Percentiles rank a stretch among this genome's conserved stretches.
Conservation (phyloP, 2,888 invertebrate genomes). For the Ophion slaviceki region DNA sequence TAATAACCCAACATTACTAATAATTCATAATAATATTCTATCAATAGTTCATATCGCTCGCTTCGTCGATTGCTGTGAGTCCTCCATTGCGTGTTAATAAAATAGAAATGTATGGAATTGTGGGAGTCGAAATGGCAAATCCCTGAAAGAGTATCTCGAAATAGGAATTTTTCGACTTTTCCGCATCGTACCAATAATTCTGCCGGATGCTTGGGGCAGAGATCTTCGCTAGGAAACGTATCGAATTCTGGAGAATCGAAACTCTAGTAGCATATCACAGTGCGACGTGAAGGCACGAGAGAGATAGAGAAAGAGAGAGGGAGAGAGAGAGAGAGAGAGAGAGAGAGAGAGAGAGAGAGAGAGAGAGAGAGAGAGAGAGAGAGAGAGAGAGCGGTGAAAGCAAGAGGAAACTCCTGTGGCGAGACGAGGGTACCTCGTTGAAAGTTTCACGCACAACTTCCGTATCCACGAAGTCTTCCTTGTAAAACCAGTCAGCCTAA, state of each 20-base stretch:
- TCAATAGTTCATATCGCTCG: too few relatives aligned
- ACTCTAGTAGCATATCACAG: constrained; percentile 28
- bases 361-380: constrained; percentile 6
- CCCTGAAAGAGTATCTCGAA: background rate
- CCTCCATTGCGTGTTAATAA: too few relatives aligned
- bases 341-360: background rate
- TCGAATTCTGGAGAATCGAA: constrained; percentile 38
- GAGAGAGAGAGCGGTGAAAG: constrained; percentile 5
- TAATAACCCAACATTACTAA: too few relatives aligned
- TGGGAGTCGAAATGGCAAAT: background rate
- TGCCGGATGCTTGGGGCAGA: background rate
- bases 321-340: constrained; percentile 3
- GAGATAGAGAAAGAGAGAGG: background rate
- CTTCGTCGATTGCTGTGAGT: too few relatives aligned
- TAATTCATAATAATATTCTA: too few relatives aligned
- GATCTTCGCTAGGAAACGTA: constrained; percentile 17
- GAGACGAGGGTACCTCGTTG: background rate
- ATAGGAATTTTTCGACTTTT: constrained; percentile 26
- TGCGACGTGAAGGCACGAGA: background rate
- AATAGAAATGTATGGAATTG: too few relatives aligned
- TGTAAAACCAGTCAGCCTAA: background rate
- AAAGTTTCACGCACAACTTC: constrained; percentile 2
- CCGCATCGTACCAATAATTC: constrained; percentile 35
- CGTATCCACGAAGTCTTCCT: background rate
- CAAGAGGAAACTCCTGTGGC: background rate